phyloP scores from a whole-genome alignment of 2,113 vertebrate species.

The Spizaetus ornatus region DNA sequence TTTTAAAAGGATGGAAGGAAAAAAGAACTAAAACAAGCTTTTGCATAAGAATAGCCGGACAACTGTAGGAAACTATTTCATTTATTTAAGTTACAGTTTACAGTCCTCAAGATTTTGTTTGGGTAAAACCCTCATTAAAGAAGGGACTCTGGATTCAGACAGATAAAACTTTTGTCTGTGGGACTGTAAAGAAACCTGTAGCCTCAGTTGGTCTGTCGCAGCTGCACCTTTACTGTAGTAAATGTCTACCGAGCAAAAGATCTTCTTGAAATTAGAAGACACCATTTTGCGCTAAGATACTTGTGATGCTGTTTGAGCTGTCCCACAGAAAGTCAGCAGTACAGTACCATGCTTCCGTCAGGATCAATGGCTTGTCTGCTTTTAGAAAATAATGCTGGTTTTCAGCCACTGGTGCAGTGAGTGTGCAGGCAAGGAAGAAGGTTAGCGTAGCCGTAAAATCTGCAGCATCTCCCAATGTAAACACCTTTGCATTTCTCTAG shows the following conservation, averaged over 20 bases:
- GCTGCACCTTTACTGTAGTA: background rate
- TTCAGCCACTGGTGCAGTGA: background rate
- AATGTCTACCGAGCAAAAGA: background rate
- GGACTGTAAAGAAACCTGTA: background rate
- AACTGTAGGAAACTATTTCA: background rate
- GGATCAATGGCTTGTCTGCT: background rate
- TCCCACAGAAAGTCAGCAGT: background rate
- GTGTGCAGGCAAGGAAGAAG: background rate
- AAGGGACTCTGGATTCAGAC: background rate
- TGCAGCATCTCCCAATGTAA: background rate
- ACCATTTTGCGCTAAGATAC: background rate
- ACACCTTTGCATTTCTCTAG: background rate
- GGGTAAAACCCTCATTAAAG: background rate
- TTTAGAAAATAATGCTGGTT: background rate
- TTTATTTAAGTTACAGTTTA: background rate
- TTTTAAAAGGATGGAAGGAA: background rate
- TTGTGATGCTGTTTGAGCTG: background rate
- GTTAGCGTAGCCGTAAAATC: fast-evolving
- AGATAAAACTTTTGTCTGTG: background rate
- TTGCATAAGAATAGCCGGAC: background rate
- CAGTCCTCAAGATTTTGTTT: background rate
- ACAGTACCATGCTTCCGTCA: background rate
- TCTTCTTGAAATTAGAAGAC: background rate
- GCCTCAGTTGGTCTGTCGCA: fast-evolving
- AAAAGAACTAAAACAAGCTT: background rate